These are phyloP conservation scores for Embiotoca jacksoni DNA, from an alignment of 2,113 vertebrate genomes.

Conservation along the genomic window DNA sequence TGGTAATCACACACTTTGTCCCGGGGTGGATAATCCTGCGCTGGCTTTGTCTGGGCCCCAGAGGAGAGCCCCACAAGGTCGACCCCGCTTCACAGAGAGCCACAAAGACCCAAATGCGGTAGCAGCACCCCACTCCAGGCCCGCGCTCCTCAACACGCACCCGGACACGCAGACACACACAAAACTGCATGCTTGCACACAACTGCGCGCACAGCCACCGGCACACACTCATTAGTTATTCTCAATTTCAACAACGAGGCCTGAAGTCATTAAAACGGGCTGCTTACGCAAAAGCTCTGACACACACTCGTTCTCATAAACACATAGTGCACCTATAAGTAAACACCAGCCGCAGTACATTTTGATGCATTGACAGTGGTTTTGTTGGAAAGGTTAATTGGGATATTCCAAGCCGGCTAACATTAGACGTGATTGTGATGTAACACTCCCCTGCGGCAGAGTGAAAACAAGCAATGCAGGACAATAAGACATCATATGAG, in stretches of 20 bases:
- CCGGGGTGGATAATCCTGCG: constrained; percentile 85
- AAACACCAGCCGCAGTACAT: neutral
- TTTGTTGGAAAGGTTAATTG: constrained; percentile 2
- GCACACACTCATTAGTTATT: constrained; percentile 76
- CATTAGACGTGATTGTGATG: neutral
- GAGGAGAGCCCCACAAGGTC: constrained; percentile 85
- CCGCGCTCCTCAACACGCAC: constrained; percentile 66
- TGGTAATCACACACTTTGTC: constrained; percentile 89
- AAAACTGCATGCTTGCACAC: constrained; percentile 63
- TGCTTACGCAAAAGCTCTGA: constrained; percentile 42
- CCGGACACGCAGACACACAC: constrained; percentile 49
- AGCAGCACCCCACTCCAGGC: constrained; percentile 79
- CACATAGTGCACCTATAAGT: constrained; percentile 1
- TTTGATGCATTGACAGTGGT: constrained; percentile 4
- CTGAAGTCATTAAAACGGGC: constrained; percentile 61
- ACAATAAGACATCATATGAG: neutral
- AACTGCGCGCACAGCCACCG: constrained; percentile 39
- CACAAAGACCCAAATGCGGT: constrained; percentile 82
- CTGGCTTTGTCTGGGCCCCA: constrained; percentile 84
- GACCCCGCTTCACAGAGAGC: constrained; percentile 79
- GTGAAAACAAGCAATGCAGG: constrained; percentile 4
- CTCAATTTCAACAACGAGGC: constrained; percentile 72
- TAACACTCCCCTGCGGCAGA: constrained; percentile 4
- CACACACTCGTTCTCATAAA: constrained; percentile 7
- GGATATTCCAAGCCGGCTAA: constrained; percentile 7